phyloP scores from a whole-genome alignment of 2,113 vertebrate genomes.

The Antechinus flavipes region DNA sequence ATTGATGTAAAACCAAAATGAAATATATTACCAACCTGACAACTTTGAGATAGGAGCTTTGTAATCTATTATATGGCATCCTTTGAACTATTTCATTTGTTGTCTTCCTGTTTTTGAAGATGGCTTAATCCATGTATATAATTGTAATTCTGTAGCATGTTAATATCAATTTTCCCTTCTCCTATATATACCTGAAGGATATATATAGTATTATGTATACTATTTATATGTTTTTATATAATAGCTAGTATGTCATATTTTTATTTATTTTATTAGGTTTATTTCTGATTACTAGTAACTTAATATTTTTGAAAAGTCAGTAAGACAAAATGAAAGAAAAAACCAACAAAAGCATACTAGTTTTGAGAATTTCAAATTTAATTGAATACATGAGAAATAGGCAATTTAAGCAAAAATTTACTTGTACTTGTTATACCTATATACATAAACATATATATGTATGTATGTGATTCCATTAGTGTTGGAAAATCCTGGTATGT shows the following conservation, averaged over 20 bases:
- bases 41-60: background rate
- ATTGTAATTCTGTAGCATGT: slow-evolving; percentile 11
- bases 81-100: background rate
- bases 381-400: background rate
- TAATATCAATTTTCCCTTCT: slow-evolving; percentile 16
- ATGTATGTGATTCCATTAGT: background rate
- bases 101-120: slow-evolving; percentile 20
- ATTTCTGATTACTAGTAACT: background rate
- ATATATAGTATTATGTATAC: too few species aligned
- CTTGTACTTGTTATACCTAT: background rate
- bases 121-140: slow-evolving; percentile 5
- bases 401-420: background rate
- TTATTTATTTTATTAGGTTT: slow-evolving; percentile 26
- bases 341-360: slow-evolving; percentile 1
- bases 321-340: slow-evolving; percentile 1
- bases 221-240: background rate
- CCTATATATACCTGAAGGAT: too few species aligned
- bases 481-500: background rate
- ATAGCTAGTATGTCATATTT: slow-evolving; percentile 13
- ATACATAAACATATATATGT: too few species aligned
- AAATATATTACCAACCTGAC: slow-evolving; percentile 25
- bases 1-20: background rate
- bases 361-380: background rate
- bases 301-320: slow-evolving; percentile 43
- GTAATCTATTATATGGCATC: background rate